Evolutionary conservation across 2,888 invertebrate species (phyloP).

Genomic region (Sesamia inferens): DNA sequence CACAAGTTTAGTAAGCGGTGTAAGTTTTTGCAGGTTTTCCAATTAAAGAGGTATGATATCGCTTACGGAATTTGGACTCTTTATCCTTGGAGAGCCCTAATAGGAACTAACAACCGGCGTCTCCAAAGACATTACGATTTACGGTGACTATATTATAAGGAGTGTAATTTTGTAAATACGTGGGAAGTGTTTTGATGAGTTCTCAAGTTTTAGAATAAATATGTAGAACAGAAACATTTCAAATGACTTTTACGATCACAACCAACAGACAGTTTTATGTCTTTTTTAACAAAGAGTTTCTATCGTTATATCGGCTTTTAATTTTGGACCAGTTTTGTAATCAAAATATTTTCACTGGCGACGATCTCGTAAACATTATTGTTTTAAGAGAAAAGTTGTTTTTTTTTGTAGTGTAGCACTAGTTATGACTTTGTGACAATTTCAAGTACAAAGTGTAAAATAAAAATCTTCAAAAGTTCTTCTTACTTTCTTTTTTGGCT

Average conservation of each 20-base stretch:
- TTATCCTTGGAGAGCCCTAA: constrained; percentile 18
- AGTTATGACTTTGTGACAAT: no score
- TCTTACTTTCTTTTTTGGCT: no score
- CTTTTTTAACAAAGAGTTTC: not conserved
- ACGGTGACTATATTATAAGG: not conserved
- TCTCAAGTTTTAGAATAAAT: constrained; percentile 9
- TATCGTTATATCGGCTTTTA: not conserved
- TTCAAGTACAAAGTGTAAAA: no score
- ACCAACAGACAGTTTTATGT: not conserved
- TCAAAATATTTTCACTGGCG: constrained; percentile 24
- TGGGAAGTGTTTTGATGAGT: constrained; percentile 11
- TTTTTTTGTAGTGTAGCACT: no score
- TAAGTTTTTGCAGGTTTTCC: constrained; percentile 26
- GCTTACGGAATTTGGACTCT: constrained; percentile 9
- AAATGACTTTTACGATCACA: constrained; percentile 11
- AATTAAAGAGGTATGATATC: not conserved
- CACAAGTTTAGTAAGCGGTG: constrained; percentile 12
- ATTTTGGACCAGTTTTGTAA: constrained; percentile 10
- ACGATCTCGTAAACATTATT: constrained; percentile 33
- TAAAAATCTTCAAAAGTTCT: no score
- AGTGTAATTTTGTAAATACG: constrained; percentile 4
- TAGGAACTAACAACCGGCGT: constrained; percentile 34
- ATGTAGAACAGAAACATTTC: constrained; percentile 4
- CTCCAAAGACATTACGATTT: constrained; percentile 33
- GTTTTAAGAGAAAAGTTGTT: constrained; percentile 9